Base-by-base conservation (phyloP, 2,797 vertebrate genomes). In the Urocyon cinereoargenteus region DNA sequence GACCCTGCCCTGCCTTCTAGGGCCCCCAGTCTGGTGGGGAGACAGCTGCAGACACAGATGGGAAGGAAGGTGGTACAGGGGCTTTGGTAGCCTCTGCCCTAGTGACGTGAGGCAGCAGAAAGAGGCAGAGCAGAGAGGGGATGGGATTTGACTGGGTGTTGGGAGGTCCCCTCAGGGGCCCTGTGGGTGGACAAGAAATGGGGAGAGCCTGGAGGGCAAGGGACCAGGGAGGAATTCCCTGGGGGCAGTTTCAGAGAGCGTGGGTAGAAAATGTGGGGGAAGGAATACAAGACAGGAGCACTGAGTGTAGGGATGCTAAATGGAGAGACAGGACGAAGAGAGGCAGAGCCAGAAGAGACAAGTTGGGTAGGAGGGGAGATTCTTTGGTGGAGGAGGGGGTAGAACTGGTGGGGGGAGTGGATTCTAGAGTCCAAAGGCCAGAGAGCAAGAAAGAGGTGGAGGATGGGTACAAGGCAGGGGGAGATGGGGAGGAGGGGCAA, bases 291-390 rank as follows among this genome's bases (percentile, higher is more conserved):
- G 70, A 15, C 4, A 6, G 34, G 13, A 45, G 18, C 3, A 40
- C 26, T 3, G 5, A 4, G 61, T 13, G 31, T 2, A 13, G 51
- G 40, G 36, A 26, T 18, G 70, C 28, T 3, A 24, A 0, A 0
- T 1, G 24, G 62, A 90, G 57, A 24, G 53, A 16, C 16, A 34
- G 21, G 14, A 1, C 15, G 24, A 5, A 10, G n/a, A 28, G 61
- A 8, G 3, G 34, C 6, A 5, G 55, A 24, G 13, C n/a, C 16
- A 6, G 59, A 79, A 82, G 55, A n/a, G 57, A 45, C 28, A 16
- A 14, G 68, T 28, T 12, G 72, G 77, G 26, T 40, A 28, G 57
- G 34, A 7, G 2, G 6, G 19, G 18, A 14, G 55, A 11, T n/a
- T 66, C 73, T 55, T 61, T 66, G 70, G 31, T 77, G 77, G 28